These are phyloP conservation scores for Melanitta fusca DNA, from an alignment of 2,797 vertebrate genomes.

Conservation along the genomic window DNA sequence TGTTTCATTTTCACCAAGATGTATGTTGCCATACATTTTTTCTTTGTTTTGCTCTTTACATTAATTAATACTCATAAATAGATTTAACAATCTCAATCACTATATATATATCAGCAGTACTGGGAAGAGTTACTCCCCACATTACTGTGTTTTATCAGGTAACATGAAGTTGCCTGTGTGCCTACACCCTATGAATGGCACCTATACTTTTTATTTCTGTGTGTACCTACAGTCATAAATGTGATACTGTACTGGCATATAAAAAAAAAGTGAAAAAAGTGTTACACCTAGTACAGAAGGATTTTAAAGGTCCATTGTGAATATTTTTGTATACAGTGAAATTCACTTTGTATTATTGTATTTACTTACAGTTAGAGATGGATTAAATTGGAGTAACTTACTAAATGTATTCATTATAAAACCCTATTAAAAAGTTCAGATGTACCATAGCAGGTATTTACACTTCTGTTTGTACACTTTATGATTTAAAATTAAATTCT, in stretches of 20 bases:
- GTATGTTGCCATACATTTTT: constrained; percentile 54
- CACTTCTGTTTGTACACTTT: constrained; percentile 79
- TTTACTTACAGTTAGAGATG: constrained; percentile 57
- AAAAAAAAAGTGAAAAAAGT: background rate
- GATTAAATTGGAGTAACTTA: constrained; percentile 70
- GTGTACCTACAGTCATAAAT: constrained; percentile 61
- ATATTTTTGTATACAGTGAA: constrained; percentile 65
- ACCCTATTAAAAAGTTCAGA: constrained; percentile 54
- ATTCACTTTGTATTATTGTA: constrained; percentile 71
- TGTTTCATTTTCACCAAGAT: constrained; percentile 70
- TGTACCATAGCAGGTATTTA: constrained; percentile 73
- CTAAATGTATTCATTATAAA: constrained; percentile 66
- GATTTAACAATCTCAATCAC: constrained; percentile 44
- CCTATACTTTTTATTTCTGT: constrained; percentile 36
- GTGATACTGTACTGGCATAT: constrained; percentile 60
- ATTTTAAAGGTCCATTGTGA: constrained; percentile 65
- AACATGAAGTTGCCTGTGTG: constrained; percentile 45
- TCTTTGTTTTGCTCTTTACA: constrained; percentile 54
- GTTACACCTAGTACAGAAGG: constrained; percentile 50
- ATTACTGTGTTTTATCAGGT: constrained; percentile 47
- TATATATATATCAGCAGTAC: constrained; percentile 38
- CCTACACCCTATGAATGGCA: constrained; percentile 46
- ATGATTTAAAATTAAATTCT: constrained; percentile 57
- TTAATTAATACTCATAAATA: constrained; percentile 38
- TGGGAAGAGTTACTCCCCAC: constrained; percentile 33